A percentile compares a stretch with the other conserved stretches of the same genome.
Evolutionary conservation across 1,140 invertebrate genomes (phyloP).

Genomic region (Ips nitidus): DNA sequence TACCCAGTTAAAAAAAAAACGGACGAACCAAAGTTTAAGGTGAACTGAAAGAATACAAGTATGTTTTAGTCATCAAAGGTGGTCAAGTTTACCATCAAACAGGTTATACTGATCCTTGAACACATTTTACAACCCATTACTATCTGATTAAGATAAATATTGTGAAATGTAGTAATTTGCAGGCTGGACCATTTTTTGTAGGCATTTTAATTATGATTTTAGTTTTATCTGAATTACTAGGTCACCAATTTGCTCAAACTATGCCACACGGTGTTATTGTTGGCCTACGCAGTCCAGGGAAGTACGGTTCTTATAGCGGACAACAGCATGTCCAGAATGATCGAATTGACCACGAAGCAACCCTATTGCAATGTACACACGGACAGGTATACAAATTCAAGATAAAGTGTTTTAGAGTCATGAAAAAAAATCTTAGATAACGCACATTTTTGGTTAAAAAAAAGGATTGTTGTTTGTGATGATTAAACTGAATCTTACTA

Average conservation of each 20-base stretch:
- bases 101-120: no score
- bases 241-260: neutral
- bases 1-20: no score
- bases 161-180: no score
- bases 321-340: slow-evolving; percentile 65
- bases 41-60: no score
- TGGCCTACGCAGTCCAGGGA: slow-evolving; percentile 8
- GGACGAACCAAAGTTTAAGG: no score
- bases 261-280: neutral
- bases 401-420: neutral
- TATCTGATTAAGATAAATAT: no score
- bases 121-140: no score
- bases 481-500: neutral
- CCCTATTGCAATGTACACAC: slow-evolving; percentile 63
- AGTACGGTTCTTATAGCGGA: slow-evolving; percentile 63
- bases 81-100: no score
- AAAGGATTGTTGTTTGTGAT: neutral
- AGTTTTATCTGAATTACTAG: no score
- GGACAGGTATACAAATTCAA: slow-evolving; percentile 53
- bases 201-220: no score
- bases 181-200: no score
- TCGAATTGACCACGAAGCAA: slow-evolving; percentile 60
- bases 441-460: slow-evolving; percentile 7
- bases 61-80: no score
- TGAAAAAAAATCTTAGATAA: neutral